Evolutionary conservation across 2,113 vertebrate genomes (phyloP), one percentile per base, ranked within the genome.

Genomic region (Amazona guildingii): DNA sequence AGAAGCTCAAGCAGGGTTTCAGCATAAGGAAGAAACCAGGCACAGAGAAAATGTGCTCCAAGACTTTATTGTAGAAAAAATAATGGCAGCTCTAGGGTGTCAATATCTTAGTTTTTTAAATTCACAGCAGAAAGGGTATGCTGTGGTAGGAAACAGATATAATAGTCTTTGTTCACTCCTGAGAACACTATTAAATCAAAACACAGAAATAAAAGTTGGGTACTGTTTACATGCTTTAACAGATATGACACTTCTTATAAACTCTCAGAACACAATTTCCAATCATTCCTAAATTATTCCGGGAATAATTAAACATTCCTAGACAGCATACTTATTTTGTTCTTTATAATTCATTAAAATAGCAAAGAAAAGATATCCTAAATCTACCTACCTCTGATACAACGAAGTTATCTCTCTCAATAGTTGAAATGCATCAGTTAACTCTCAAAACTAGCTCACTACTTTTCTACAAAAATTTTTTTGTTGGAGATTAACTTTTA

Each of bases 341-440:
- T 72, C 39, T 84, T 86, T 54, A 13, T 31, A 84, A 59, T 25
- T 82, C 8, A 37, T 55, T 89, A 20, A 82, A 61, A 78, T 24
- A 72, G 16, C 33, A 75, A 80, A 70, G 39, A 48, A 75, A 80
- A 70, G 39, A 48, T 67, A 4, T n/a, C 20, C 61, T 67, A 1
- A 5, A 66, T 19, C 33, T 52, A 6, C 11, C 28, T 29, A 51
- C 23, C 20, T 81, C 46, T 74, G 17, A 59, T 24, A 83, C 17
- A 29, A 39, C 10, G 8, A 78, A 66, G 18, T 8, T 4, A 70
- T 35, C 21, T 59, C 2, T 6, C 17, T 75, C 44, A 44, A 13
- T 10, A 61, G 4, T 20, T 87, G 43, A 64, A 83, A 75, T 0
- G 0, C 0, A 0, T 14, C 62, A 57, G 5, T 46, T 43, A 41